These are phyloP conservation scores for Rhagonycha lutea DNA, from an alignment of 2,888 invertebrate genomes.

Conservation along the genomic window DNA sequence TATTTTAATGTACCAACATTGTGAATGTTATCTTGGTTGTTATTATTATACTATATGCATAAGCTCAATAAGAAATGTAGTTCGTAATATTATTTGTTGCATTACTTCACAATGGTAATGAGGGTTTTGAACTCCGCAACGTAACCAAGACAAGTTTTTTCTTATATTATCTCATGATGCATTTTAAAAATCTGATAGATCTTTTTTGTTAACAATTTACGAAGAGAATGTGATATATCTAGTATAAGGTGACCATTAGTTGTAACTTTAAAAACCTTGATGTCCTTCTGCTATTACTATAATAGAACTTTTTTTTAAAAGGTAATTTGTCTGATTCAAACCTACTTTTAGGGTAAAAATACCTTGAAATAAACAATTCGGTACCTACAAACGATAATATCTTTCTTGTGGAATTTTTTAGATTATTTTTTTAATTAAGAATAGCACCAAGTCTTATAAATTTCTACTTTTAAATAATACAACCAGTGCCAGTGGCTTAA, in stretches of 20 bases:
- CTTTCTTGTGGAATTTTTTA: no score
- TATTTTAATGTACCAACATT: constrained; percentile 11
- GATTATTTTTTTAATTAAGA: no score
- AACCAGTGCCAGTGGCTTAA: no score
- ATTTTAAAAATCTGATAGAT: background rate
- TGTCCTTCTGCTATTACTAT: background rate
- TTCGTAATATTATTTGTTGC: constrained; percentile 19
- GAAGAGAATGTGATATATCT: background rate
- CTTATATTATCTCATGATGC: background rate
- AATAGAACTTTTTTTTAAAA: background rate
- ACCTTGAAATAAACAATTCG: no score
- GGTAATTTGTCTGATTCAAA: background rate
- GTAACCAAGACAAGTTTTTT: background rate
- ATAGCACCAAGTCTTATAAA: no score
- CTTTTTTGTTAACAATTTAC: background rate
- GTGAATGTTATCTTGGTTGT: constrained; percentile 18
- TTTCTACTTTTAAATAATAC: no score
- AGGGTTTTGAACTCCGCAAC: constrained; percentile 14
- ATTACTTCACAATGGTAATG: constrained; percentile 24
- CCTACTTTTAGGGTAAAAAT: background rate
- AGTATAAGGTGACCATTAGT: background rate
- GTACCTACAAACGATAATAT: no score
- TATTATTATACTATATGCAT: constrained; percentile 18
- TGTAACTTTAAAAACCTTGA: background rate
- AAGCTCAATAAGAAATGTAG: constrained; percentile 21